phyloP scores from a whole-genome alignment of 2,113 vertebrate genomes.

The Cacatua alba region DNA sequence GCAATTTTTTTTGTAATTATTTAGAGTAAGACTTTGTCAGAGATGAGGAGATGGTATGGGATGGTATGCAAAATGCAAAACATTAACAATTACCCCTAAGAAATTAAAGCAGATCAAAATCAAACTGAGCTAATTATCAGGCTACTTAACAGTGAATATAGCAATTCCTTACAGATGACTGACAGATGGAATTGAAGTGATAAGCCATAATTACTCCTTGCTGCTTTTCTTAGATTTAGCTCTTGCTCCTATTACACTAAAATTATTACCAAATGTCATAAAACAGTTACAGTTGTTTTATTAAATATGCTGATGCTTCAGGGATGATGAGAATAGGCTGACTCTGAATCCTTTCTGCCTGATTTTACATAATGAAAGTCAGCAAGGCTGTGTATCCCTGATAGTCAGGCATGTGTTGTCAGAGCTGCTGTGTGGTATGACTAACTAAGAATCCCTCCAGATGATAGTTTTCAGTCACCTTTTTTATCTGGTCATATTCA shows the following conservation, averaged over 20 bases:
- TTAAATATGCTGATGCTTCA: background rate
- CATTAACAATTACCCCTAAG: background rate
- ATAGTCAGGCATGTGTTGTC: rapidly evolving
- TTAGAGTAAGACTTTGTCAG: background rate
- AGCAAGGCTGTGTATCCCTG: background rate
- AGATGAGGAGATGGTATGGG: background rate
- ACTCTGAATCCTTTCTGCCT: background rate
- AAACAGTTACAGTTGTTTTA: background rate
- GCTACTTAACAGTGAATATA: background rate
- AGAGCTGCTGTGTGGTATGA: background rate
- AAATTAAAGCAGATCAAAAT: background rate
- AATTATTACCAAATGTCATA: background rate
- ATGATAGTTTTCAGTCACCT: background rate
- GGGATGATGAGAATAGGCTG: background rate
- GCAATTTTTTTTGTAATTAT: background rate
- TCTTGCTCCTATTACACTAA: background rate
- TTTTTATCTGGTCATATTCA: background rate
- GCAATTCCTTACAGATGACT: background rate
- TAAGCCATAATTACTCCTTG: background rate
- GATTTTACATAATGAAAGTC: background rate
- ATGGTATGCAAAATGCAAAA: background rate
- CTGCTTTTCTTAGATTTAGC: background rate
- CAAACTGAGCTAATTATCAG: background rate
- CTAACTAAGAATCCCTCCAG: background rate
- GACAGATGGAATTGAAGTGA: background rate